A percentile compares a stretch with the other conserved stretches of the same genome.
These are phyloP conservation scores for Galago senegalensis DNA, from an alignment of 2,797 vertebrate species.

Conservation along the genomic window DNA sequence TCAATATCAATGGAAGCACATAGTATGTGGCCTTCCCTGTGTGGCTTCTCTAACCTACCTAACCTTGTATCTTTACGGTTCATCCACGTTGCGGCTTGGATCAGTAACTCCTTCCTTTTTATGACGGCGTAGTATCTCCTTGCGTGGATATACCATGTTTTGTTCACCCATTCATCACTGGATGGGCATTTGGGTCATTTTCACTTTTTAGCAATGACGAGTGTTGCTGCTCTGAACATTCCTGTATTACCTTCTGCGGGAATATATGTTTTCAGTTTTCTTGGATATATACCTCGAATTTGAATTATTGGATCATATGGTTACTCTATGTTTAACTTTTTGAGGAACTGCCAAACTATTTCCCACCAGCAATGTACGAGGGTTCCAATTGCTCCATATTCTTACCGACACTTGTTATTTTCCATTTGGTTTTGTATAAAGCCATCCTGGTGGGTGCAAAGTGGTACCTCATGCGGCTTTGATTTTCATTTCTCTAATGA, in stretches of 20 bases:
- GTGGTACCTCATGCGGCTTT: neutral
- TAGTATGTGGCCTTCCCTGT: neutral
- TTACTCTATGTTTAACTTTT: slow-evolving; percentile 1
- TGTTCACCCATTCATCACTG: neutral
- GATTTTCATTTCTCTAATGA: slow-evolving; percentile 20
- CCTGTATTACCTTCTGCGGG: neutral
- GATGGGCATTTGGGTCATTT: neutral
- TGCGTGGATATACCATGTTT: neutral
- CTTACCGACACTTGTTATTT: neutral
- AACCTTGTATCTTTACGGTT: neutral
- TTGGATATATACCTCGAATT: slow-evolving; percentile 3
- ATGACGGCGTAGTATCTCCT: neutral
- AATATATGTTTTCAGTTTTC: slow-evolving; percentile 51
- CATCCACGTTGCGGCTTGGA: fast-evolving
- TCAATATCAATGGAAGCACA: neutral
- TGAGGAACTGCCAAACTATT: neutral
- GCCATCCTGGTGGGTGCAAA: neutral
- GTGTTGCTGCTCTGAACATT: neutral
- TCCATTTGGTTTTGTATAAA: neutral
- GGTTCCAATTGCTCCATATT: neutral
- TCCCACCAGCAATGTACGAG: neutral
- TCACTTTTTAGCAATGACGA: neutral
- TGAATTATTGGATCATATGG: neutral
- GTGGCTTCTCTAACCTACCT: neutral
- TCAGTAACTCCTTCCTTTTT: neutral